Evolutionary conservation across 2,113 vertebrate species (phyloP).

Genomic region (Eupsittula cactorum): DNA sequence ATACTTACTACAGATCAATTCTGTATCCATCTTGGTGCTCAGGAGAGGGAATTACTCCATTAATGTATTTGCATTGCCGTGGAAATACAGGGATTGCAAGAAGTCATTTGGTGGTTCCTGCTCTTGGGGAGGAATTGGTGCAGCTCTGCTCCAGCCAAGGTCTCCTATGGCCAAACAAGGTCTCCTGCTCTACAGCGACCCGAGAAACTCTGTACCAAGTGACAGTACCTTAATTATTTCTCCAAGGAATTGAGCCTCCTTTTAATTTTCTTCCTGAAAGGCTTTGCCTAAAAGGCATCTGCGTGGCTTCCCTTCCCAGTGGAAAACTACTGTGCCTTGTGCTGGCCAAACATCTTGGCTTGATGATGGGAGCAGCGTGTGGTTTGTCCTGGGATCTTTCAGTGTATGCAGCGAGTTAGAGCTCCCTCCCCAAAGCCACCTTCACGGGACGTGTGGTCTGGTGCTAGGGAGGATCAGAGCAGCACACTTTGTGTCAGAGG

Average conservation of each 20-base stretch:
- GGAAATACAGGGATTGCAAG: not conserved
- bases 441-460: not conserved
- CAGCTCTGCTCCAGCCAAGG: not conserved
- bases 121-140: not conserved
- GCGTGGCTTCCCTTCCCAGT: not conserved
- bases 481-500: not conserved
- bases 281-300: not conserved
- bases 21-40: accelerated
- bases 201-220: not conserved
- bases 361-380: accelerated
- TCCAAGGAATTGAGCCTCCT: not conserved
- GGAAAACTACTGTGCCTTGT: not conserved
- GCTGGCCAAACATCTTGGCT: not conserved
- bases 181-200: not conserved
- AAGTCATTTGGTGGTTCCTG: not conserved
- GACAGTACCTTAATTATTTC: not conserved
- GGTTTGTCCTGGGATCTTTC: not conserved
- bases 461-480: not conserved
- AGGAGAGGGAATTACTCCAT: accelerated
- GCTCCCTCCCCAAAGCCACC: not conserved
- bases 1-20: accelerated
- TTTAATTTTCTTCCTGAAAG: constrained; percentile 20
- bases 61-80: accelerated
- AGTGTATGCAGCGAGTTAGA: not conserved
- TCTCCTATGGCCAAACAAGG: not conserved